These are phyloP conservation scores for Phyllotreta striolata DNA, from an alignment of 2,888 invertebrate species.

Conservation along the genomic window DNA sequence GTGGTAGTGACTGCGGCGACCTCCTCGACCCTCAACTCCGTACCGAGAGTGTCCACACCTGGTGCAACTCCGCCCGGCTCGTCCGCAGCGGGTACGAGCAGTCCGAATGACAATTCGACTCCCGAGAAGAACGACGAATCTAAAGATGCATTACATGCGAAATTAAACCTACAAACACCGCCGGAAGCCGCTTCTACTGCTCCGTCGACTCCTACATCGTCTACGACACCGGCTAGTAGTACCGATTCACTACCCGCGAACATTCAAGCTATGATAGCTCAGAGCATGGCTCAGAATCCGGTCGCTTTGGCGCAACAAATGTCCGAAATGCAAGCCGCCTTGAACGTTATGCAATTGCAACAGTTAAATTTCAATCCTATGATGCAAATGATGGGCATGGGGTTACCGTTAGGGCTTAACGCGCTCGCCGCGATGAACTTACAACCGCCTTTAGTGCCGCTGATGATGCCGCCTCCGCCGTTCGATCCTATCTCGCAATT, in stretches of 20 bases:
- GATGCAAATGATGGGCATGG: slow-evolving; percentile 89
- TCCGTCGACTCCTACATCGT: slow-evolving; percentile 68
- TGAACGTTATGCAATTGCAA: slow-evolving; percentile 85
- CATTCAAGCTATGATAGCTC: slow-evolving; percentile 61
- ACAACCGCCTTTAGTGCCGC: slow-evolving; percentile 88
- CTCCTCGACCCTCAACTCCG: slow-evolving; percentile 64
- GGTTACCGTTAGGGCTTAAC: slow-evolving; percentile 80
- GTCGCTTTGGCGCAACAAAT: slow-evolving; percentile 76
- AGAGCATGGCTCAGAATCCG: slow-evolving; percentile 60
- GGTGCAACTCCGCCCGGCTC: slow-evolving; percentile 60
- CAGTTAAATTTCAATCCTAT: slow-evolving; percentile 89
- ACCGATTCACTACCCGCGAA: slow-evolving; percentile 65
- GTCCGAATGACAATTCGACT: slow-evolving; percentile 64
- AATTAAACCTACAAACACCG: slow-evolving; percentile 60
- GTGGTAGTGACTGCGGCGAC: slow-evolving; percentile 73
- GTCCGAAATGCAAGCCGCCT: slow-evolving; percentile 84
- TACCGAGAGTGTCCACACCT: slow-evolving; percentile 62
- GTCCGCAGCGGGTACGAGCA: slow-evolving; percentile 57
- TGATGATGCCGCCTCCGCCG: slow-evolving; percentile 87
- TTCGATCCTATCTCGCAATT: slow-evolving; percentile 75
- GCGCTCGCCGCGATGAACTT: slow-evolving; percentile 94
- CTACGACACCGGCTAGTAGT: slow-evolving; percentile 69
- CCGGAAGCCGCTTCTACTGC: slow-evolving; percentile 66
- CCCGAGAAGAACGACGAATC: slow-evolving; percentile 64
- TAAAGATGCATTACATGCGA: slow-evolving; percentile 61